phyloP scores from a whole-genome alignment of 2,888 invertebrate species.

The Euspilapteryx auroguttella region DNA sequence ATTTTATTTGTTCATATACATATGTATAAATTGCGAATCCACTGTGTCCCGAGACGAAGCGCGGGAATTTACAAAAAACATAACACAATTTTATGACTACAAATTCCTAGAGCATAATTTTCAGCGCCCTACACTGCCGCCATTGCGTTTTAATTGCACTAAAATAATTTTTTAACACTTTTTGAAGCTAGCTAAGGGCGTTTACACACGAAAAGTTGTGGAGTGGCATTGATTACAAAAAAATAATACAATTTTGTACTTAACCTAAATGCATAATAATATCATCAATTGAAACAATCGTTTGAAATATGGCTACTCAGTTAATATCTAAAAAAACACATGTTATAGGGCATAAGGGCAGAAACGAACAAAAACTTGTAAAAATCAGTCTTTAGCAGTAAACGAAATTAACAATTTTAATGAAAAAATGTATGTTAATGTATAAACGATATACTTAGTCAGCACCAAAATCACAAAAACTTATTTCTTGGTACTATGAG shows the following conservation, averaged over 20 bases:
- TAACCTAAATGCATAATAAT: conserved; percentile 6
- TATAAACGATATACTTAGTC: too few species aligned
- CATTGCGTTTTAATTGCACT: conserved; percentile 31
- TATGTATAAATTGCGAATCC: conserved; percentile 61
- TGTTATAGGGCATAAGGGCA: too few species aligned
- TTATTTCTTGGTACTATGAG: too few species aligned
- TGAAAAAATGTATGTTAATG: neutral
- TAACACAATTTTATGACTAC: too few species aligned
- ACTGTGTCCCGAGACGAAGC: conserved; percentile 55
- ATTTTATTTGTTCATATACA: conserved; percentile 61
- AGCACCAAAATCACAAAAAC: too few species aligned
- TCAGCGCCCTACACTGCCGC: conserved; percentile 29
- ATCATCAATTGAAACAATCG: too few species aligned
- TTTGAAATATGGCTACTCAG: too few species aligned
- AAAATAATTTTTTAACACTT: conserved; percentile 19
- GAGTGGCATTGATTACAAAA: conserved; percentile 3
- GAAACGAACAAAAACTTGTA: conserved; percentile 21
- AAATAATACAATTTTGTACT: conserved; percentile 5
- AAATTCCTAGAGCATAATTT: conserved; percentile 40
- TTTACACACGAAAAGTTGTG: conserved; percentile 6
- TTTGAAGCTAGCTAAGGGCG: conserved; percentile 24
- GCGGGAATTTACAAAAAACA: conserved; percentile 50
- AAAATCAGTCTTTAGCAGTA: conserved; percentile 39
- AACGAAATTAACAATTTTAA: conserved; percentile 4
- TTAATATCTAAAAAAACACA: too few species aligned